These are phyloP conservation scores for Babyrousa celebensis DNA, from an alignment of 2,797 vertebrate genomes.

Conservation along the genomic window DNA sequence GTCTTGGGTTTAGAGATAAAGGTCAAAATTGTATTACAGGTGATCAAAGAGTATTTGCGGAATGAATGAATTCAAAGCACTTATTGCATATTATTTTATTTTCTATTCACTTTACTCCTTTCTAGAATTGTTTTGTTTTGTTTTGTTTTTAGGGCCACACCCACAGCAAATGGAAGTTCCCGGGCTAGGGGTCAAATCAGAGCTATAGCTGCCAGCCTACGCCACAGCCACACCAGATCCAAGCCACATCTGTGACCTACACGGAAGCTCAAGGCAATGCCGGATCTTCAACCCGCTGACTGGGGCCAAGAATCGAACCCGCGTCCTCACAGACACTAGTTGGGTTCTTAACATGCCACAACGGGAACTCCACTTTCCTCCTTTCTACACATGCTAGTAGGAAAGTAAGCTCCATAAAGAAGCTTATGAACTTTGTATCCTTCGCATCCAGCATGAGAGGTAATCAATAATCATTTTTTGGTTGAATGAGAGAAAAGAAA, in stretches of 20 bases:
- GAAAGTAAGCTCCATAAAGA: neutral
- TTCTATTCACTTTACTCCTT: conserved; percentile 43
- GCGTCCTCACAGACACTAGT: too few species aligned
- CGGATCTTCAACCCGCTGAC: too few species aligned
- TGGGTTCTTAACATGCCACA: too few species aligned
- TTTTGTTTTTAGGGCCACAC: too few species aligned
- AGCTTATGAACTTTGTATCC: neutral
- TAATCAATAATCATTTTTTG: neutral
- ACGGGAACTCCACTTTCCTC: neutral
- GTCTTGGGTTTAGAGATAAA: neutral
- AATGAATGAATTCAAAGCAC: conserved; percentile 13
- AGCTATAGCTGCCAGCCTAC: too few species aligned
- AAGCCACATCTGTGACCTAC: too few species aligned
- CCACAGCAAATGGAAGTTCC: too few species aligned
- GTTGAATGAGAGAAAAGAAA: conserved; percentile 21
- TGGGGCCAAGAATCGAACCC: too few species aligned
- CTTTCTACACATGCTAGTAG: neutral
- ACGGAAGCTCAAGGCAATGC: too few species aligned
- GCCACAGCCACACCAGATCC: too few species aligned
- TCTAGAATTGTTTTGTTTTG: neutral
- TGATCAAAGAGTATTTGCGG: neutral
- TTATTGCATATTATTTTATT: neutral
- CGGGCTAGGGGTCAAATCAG: too few species aligned
- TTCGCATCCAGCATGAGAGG: neutral
- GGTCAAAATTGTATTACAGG: neutral